phyloP scores from a whole-genome alignment of 2,888 invertebrate genomes.

The Neoitamus cyanurus region DNA sequence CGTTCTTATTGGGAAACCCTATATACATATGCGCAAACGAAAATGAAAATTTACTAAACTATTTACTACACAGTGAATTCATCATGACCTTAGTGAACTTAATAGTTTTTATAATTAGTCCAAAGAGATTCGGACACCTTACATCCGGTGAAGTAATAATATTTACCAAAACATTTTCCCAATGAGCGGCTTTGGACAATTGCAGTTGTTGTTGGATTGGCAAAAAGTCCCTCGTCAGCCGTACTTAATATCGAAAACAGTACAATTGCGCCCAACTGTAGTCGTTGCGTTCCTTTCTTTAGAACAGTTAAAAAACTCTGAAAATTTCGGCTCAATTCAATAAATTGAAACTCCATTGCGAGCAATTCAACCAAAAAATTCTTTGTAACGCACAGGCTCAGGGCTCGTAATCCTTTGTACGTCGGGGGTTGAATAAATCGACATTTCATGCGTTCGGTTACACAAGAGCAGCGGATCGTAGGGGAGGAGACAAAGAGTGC shows the following conservation, averaged over 20 bases:
- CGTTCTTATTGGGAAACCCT: too few relatives aligned
- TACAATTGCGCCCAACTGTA: not conserved
- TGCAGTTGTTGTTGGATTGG: not conserved
- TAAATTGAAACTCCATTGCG: conserved; percentile 36
- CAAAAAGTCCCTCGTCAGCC: not conserved
- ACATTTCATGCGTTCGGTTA: conserved; percentile 8
- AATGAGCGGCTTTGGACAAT: not conserved
- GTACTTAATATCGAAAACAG: not conserved
- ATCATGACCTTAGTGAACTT: not conserved
- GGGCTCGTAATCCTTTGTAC: conserved; percentile 16
- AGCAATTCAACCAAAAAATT: conserved; percentile 29
- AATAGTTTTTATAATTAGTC: not conserved
- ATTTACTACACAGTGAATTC: not conserved
- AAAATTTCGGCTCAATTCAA: conserved; percentile 19
- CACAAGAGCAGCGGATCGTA: not conserved
- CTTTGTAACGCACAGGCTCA: not conserved
- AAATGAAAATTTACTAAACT: too few relatives aligned
- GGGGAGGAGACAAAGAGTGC: conserved; percentile 1
- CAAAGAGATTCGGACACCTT: not conserved
- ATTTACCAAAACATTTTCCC: not conserved
- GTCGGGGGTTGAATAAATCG: conserved; percentile 12
- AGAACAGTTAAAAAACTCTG: not conserved
- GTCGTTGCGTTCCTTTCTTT: not conserved
- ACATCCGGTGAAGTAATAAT: conserved; percentile 19
- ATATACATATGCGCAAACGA: too few relatives aligned